phyloP scores from a whole-genome alignment of 2,888 invertebrate species.

The Protophormia terraenovae region DNA sequence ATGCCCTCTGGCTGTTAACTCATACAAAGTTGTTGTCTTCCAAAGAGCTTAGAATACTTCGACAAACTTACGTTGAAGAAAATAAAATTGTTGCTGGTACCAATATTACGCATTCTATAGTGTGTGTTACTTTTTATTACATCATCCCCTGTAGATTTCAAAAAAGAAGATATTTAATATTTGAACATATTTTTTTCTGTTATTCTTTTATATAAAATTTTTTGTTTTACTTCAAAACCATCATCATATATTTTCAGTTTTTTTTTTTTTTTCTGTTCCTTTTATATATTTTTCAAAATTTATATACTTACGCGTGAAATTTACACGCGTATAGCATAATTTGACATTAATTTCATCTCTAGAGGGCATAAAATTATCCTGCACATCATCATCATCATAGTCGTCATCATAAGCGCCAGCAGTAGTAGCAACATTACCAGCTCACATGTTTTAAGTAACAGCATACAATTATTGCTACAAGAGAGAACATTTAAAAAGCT shows the following conservation, averaged over 20 bases:
- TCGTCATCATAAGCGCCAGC: background rate
- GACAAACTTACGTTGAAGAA: background rate
- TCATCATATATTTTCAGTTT: slow-evolving; percentile 47
- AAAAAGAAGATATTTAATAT: slow-evolving; percentile 47
- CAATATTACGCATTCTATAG: slow-evolving; percentile 19
- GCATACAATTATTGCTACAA: slow-evolving; percentile 1
- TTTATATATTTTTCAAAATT: slow-evolving; percentile 27
- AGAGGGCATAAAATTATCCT: slow-evolving; percentile 68
- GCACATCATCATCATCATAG: background rate
- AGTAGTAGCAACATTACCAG: background rate
- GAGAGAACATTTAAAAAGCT: slow-evolving; percentile 34
- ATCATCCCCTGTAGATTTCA: slow-evolving; percentile 46
- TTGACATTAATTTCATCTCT: slow-evolving; percentile 78
- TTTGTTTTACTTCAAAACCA: background rate
- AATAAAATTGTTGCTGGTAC: slow-evolving; percentile 8
- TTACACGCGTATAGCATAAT: slow-evolving; percentile 78
- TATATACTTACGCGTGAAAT: slow-evolving; percentile 74
- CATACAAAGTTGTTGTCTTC: background rate
- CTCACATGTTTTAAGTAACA: slow-evolving; percentile 23
- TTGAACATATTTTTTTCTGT: slow-evolving; percentile 24
- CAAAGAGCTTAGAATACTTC: background rate
- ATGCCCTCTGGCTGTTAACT: slow-evolving; percentile 42
- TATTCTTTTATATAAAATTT: background rate
- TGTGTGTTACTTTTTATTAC: slow-evolving; percentile 35
- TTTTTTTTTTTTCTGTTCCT: background rate